A percentile compares a stretch with the other conserved stretches of the same genome.
Evolutionary conservation across 2,113 vertebrate species (phyloP).

Genomic region (Hippocampus comes): DNA sequence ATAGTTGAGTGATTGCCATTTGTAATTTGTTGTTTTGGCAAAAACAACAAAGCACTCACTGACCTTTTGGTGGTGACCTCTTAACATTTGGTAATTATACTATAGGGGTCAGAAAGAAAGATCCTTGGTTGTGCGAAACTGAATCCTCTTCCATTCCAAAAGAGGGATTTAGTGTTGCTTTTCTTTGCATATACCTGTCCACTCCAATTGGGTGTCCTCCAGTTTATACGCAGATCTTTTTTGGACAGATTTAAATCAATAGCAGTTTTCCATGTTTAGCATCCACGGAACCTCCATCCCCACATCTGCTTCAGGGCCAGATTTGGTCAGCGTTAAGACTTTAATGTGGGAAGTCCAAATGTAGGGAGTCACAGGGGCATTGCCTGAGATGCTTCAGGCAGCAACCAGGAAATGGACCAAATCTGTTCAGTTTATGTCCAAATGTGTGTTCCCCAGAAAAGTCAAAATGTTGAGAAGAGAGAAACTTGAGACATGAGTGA

Average conservation of each 20-base stretch:
- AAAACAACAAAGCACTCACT: too few relatives aligned
- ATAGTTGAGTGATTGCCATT: too few relatives aligned
- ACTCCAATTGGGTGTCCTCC: not conserved
- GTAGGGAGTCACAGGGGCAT: not conserved
- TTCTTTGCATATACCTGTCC: not conserved
- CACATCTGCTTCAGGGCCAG: not conserved
- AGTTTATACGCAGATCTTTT: not conserved
- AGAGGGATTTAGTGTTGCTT: not conserved
- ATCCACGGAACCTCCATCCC: not conserved
- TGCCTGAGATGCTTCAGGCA: not conserved
- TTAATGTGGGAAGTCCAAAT: not conserved
- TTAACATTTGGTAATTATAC: too few relatives aligned
- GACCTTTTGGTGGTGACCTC: too few relatives aligned
- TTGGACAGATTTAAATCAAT: not conserved
- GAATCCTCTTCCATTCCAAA: too few relatives aligned
- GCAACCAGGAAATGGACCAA: not conserved
- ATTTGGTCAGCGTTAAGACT: not conserved
- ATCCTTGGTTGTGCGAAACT: too few relatives aligned
- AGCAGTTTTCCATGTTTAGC: not conserved
- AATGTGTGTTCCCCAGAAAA: too few relatives aligned
- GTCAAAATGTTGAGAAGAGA: conserved; percentile 52
- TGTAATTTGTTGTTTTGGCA: too few relatives aligned
- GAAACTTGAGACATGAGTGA: conserved; percentile 66
- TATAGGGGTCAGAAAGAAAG: too few relatives aligned
- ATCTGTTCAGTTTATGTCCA: too few relatives aligned